Evolutionary conservation across 2,888 invertebrate genomes (phyloP), one percentile per base, ranked within the genome.

Genomic region (Drepanosiphum platanoidis): DNA sequence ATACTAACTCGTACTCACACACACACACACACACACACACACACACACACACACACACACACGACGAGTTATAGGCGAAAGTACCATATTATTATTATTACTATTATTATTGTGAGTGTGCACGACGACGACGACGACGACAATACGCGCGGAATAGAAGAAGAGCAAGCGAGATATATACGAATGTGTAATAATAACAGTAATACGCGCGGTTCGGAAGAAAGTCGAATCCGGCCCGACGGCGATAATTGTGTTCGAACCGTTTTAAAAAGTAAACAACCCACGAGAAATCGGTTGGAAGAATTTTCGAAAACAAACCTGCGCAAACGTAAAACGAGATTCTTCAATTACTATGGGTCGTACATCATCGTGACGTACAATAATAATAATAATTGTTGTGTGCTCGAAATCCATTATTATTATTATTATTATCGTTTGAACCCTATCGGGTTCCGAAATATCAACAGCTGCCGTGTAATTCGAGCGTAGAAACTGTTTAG

Each of bases 221-320:
- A 64, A 77, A 64, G 77, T 64, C 15, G 39, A 61, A 77, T 30
- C 9, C 18, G 8, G 22, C 8, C 36, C 1, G 61, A 11, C 5
- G 30, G 39, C 27, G 5, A 64, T 64, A 52, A 64, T 77, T n/a
- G 61, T 61, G 36, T 64, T 78, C 30, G 42, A 61, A 77, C 15
- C 22, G 27, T 64, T 78, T 78, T 30, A 13, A 64, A 64, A 78
- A 64, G 64, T 78, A 64, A 78, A 78, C 64, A 78, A 64, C 13
- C 22, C 4, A 27, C 39, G 39, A 15, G 77, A 22, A 77, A 61
- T 77, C 61, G 30, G 36, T 39, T 71, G 11, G 64, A 64, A 78
- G 39, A 64, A 78, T 78, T 39, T 78, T 64, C 64, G 39, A 64
- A 39, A 64, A 64, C 39, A 39, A 66, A 64, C 64, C 22, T n/a